Base-by-base conservation (phyloP, 2,888 invertebrate genomes). In the Conops quadrifasciatus region DNA sequence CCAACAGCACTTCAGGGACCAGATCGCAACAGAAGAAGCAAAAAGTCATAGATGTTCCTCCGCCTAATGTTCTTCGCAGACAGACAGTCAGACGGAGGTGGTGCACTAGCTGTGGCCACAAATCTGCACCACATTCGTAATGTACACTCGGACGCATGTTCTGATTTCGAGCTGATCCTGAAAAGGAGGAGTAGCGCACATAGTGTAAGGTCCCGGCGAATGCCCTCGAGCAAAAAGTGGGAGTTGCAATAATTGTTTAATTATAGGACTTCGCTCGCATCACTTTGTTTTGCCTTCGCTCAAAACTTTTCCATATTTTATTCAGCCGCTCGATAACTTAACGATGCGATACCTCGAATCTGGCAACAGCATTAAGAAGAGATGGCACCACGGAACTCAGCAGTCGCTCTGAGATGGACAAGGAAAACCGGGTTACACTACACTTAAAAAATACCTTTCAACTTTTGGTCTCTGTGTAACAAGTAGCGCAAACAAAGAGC, bases 231-330 rank as follows among this genome's bases (percentile, higher is more conserved):
- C 84, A 80, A 81, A 84, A 85, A 85, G 85, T 83, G 85, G 85
- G 85, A 86, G 85, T 85, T 84, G 83, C 85, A 85, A 83, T 86
- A 85, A 85, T 85, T 85, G 85, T 85, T 85, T 85, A 85, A 85
- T 85, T 85, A 85, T 85, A 85, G 85, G 86, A 83, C 80, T 84
- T 84, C 82, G 83, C 80, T 80, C 80, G 78, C 80, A 80, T 80
- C 80, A 79, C 82, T 82, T 81, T 80, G 80, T 80, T 78, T 76
- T 80, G 74, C 78, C 76, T 78, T 80, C 78, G 79, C 80, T 76
- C 43, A 63, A 64, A 58, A 51, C 36, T 56, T 71, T 65, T 60
- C 77, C 74, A 77, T 78, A 77, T 80, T 80, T 68, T 70, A 68
- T 71, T 65, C 74, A 75, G 77, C 74, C 72, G 72, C 72, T 70